A percentile compares a stretch with the other conserved stretches of the same genome.
Evolutionary conservation across 2,113 vertebrate species (phyloP).

Genomic region (Pithys albifrons): DNA sequence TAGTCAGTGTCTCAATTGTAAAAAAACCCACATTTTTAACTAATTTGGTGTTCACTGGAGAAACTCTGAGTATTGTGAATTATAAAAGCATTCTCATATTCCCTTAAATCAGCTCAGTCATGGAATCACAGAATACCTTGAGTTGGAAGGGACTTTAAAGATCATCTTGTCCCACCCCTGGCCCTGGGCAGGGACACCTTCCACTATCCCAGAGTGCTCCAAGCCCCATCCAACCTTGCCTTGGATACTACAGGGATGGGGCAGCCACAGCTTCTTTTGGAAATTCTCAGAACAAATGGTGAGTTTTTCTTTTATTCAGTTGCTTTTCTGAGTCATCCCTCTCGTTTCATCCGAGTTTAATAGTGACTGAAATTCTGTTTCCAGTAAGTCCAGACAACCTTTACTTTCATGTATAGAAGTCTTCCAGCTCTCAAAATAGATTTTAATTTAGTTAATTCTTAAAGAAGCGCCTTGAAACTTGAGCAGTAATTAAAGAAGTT

Average conservation of each 20-base stretch:
- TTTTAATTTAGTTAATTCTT: conserved; percentile 52
- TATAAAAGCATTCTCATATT: neutral
- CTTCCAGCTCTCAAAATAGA: conserved; percentile 24
- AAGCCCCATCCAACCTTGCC: rapidly evolving
- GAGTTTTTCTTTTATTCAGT: neutral
- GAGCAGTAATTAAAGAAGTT: conserved; percentile 34
- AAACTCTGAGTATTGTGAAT: neutral
- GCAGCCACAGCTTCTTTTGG: neutral
- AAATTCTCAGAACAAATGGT: neutral
- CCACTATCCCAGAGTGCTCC: neutral
- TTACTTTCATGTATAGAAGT: neutral
- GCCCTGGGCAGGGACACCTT: neutral
- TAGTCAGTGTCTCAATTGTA: neutral
- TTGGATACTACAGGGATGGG: neutral
- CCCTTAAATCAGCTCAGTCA: neutral
- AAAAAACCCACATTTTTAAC: neutral
- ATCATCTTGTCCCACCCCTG: neutral
- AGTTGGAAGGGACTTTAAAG: neutral
- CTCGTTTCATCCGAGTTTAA: neutral
- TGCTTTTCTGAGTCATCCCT: neutral
- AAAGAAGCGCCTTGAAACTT: conserved; percentile 28
- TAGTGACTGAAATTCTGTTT: neutral
- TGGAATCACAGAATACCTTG: neutral
- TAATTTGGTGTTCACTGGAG: neutral
- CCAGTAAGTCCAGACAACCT: neutral